These are phyloP conservation scores for Neoscelio sp. DNA, from an alignment of 2,888 invertebrate species.

Conservation along the genomic window DNA sequence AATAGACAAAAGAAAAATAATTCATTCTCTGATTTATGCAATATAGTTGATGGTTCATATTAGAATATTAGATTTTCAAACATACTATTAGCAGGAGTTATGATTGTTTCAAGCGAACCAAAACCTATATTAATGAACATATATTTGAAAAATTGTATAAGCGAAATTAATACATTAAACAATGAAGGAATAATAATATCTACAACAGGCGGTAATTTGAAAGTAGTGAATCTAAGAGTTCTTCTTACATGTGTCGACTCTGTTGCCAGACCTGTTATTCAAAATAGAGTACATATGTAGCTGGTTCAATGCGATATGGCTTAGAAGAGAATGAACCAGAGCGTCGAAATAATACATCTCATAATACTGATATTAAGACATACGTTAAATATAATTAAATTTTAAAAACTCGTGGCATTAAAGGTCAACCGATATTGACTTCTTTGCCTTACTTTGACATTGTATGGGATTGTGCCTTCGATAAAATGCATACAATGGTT, in stretches of 20 bases:
- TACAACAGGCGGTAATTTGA: neutral
- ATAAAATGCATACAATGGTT: slow-evolving; percentile 53
- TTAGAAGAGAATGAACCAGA: slow-evolving; percentile 11
- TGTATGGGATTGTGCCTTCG: slow-evolving; percentile 40
- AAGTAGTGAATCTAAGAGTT: slow-evolving; percentile 6
- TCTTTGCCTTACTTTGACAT: slow-evolving; percentile 38
- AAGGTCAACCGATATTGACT: slow-evolving; percentile 32
- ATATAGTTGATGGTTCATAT: slow-evolving; percentile 27
- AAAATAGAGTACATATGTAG: slow-evolving; percentile 28
- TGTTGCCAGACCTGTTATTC: slow-evolving; percentile 24
- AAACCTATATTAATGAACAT: slow-evolving; percentile 23
- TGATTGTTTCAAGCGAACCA: slow-evolving; percentile 31
- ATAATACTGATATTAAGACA: slow-evolving; percentile 18
- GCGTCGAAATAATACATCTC: slow-evolving; percentile 13
- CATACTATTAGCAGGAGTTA: slow-evolving; percentile 33
- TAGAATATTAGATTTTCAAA: slow-evolving; percentile 21
- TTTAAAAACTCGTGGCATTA: slow-evolving; percentile 33
- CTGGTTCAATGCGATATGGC: slow-evolving; percentile 29
- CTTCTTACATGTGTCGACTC: slow-evolving; percentile 29
- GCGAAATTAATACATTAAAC: slow-evolving; percentile 22
- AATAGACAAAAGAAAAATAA: neutral
- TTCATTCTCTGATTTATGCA: neutral
- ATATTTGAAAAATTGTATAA: slow-evolving; percentile 15
- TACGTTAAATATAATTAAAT: slow-evolving; percentile 6
- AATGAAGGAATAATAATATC: neutral